Evolutionary conservation across 23 tunicate species (phyloP).

Genomic region (Oikopleura dioica): DNA sequence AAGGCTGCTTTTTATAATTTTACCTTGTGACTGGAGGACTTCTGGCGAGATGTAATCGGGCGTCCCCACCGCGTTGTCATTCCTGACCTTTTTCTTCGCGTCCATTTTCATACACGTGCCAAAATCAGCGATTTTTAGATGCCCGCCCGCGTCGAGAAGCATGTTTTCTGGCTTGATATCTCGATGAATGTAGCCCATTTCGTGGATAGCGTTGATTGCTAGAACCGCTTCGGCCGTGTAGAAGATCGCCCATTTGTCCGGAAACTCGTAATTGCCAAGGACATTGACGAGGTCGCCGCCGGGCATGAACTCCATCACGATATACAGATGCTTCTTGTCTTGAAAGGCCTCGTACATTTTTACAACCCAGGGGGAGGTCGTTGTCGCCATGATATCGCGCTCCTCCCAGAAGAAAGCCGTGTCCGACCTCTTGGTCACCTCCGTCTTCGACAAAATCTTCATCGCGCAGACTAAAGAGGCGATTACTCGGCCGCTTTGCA

Average conservation of each 20-base stretch:
- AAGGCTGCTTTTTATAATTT: no score
- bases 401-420: conserved; percentile 98
- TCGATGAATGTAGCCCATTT: conserved; percentile 80
- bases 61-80: conserved; percentile 87
- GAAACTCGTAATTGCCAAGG: conserved; percentile 70
- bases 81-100: conserved; percentile 65
- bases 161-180: conserved; percentile 94
- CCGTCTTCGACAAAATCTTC: no score
- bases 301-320: conserved; percentile 98
- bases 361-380: conserved; percentile 72
- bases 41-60: conserved; percentile 99
- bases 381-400: conserved; percentile 74
- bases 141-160: conserved; percentile 52
- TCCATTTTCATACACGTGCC: conserved; percentile 86
- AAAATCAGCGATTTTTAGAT: conserved; percentile 84
- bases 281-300: conserved; percentile 83
- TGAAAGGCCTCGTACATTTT: conserved; percentile 68
- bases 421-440: conserved; percentile 84
- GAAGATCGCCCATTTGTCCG: conserved; percentile 70
- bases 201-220: conserved; percentile 70
- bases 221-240: conserved; percentile 81
- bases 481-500: no score
- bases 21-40: conserved; percentile 82
- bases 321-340: conserved; percentile 56
- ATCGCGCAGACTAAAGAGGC: no score